Evolutionary conservation across 2,113 vertebrate species (phyloP), one percentile per base, ranked within the genome.

Genomic region (Thamnophis sirtalis): DNA sequence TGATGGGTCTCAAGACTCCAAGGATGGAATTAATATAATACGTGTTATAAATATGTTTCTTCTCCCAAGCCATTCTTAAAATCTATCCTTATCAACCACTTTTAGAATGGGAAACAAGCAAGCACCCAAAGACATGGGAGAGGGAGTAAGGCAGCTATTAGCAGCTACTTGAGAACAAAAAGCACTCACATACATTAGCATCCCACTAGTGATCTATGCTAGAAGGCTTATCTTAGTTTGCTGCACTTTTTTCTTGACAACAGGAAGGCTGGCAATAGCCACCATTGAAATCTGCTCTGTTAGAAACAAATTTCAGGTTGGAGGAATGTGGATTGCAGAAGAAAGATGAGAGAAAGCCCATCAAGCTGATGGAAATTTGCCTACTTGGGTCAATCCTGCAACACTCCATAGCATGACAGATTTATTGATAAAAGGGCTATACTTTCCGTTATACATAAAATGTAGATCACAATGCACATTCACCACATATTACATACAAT

Each of bases 401-500:
- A 84, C 21, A 89, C 22, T 88, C 38, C 49, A 54, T 3, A 80
- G 8, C n/a, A 38, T 58, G 88, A 94, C 91, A 84, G 56, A 13
- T 90, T 94, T 80, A 48, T 90, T 95, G 93, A 93, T 95, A 94
- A 93, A 85, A 93, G 95, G 93, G 93, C 95, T 95, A 53, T 54
- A 95, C 94, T 95, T 96, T 94, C 92, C 92, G 92, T 94, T 95
- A 93, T 96, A 96, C 92, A 93, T 94, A 96, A 93, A 95, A 91
- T 54, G 94, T 94, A 93, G 91, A 94, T 92, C 87, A 90, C 73
- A 92, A 93, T 58, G 94, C 56, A 13, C 53, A 54, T 95, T 95
- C 93, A 90, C 28, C 54, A 90, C 86, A 90, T 21, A 26, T 68
- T 94, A 21, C 33, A 85, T n/a, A 68, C n/a, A n/a, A 68, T 33